Percentiles rank a stretch among this genome's conserved stretches.
Evolutionary conservation across 30 jellyfish, hydroid and myxozoan species (phyloP).

Genomic region (Cassiopea xamachana): DNA sequence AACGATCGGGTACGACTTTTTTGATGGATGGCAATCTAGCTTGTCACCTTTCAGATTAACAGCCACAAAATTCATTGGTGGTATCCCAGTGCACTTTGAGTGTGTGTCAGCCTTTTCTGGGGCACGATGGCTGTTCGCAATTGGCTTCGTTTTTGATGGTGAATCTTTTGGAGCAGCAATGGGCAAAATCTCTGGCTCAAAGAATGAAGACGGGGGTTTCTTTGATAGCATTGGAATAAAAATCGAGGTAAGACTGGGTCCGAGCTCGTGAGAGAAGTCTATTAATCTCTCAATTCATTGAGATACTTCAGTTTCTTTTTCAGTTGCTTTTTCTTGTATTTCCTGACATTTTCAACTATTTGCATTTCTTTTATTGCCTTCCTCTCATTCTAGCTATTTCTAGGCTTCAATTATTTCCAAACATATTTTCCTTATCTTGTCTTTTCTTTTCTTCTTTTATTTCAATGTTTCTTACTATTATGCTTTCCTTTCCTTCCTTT

Average conservation of each 20-base stretch:
- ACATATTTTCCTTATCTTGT: not conserved
- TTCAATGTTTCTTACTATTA: no score
- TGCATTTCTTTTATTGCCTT: no score
- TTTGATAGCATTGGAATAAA: conserved; percentile 86
- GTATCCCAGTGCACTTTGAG: conserved; percentile 92
- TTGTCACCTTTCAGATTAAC: conserved; percentile 85
- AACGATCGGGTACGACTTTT: conserved; percentile 80
- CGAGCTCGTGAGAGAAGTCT: no score
- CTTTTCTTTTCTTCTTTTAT: not conserved
- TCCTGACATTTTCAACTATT: no score
- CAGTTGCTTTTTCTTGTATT: no score
- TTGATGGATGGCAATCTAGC: conserved; percentile 75
- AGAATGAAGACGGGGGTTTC: conserved; percentile 87
- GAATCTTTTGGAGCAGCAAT: conserved; percentile 93
- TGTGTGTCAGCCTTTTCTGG: conserved; percentile 48
- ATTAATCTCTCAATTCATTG: no score
- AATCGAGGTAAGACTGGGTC: conserved; percentile 68
- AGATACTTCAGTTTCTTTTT: no score
- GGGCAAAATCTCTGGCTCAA: conserved; percentile 84
- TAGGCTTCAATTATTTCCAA: no score
- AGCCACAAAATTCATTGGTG: conserved; percentile 81
- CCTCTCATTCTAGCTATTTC: no score
- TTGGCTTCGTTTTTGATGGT: conserved; percentile 95
- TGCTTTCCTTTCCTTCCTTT: not conserved
- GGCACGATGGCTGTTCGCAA: conserved; percentile 78